Percentiles rank a stretch among this genome's conserved stretches.
These are phyloP conservation scores for Cantharis flavilabris DNA, from an alignment of 2,888 invertebrate species.

Conservation along the genomic window DNA sequence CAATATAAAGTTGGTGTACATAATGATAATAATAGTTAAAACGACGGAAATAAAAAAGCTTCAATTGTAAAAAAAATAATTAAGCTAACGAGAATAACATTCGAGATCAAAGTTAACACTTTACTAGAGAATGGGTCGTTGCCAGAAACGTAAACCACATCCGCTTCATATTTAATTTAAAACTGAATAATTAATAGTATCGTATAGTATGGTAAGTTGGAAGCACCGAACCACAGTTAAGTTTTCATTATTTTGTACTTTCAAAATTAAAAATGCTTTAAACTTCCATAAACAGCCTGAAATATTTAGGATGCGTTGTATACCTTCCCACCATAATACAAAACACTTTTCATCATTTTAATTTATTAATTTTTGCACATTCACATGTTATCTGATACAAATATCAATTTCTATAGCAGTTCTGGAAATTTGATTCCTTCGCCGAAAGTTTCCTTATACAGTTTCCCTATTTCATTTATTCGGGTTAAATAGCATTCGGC, in stretches of 20 bases:
- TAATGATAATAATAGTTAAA: background rate
- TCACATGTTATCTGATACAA: background rate
- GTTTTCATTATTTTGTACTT: background rate
- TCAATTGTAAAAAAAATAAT: background rate
- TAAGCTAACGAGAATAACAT: background rate
- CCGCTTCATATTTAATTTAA: background rate
- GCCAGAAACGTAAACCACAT: background rate
- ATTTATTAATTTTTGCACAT: background rate
- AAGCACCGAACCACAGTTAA: background rate
- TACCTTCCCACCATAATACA: background rate
- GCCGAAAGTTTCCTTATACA: background rate
- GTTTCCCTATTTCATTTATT: background rate
- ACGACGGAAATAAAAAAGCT: background rate
- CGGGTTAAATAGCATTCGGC: background rate
- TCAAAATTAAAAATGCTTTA: background rate
- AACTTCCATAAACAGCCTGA: background rate
- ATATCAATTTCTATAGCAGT: background rate
- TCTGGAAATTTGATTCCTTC: background rate
- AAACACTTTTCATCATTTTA: background rate
- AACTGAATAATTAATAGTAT: background rate
- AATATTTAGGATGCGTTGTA: background rate
- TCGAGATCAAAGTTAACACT: background rate
- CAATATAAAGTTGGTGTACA: background rate
- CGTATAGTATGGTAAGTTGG: background rate
- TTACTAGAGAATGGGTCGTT: background rate